phyloP scores from a whole-genome alignment of 1,140 invertebrate genomes.

The Diorhabda sublineata region DNA sequence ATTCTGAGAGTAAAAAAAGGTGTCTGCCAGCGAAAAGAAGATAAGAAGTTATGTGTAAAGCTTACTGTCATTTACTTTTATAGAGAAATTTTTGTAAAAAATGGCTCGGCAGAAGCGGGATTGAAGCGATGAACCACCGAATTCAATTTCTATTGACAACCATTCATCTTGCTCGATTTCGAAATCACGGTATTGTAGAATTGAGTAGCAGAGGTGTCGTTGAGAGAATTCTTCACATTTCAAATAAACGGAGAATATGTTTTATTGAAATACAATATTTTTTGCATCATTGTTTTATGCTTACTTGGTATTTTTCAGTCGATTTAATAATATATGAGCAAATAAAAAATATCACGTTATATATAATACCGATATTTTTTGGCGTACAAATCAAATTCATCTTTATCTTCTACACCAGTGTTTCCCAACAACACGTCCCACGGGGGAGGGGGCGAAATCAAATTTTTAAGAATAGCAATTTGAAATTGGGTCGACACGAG shows the following conservation, averaged over 20 bases:
- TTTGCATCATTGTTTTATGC: too few species aligned
- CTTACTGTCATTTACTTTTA: conserved; percentile 39
- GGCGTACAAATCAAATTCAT: too few species aligned
- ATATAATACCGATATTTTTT: too few species aligned
- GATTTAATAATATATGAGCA: too few species aligned
- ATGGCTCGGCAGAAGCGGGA: conserved; percentile 40
- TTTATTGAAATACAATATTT: not conserved
- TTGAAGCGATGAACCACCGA: conserved; percentile 55
- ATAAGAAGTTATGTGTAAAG: conserved; percentile 36
- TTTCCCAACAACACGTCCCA: too few species aligned
- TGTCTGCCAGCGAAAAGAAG: conserved; percentile 32
- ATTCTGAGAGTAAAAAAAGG: conserved; percentile 33
- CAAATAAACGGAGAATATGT: not conserved
- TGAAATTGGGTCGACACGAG: too few species aligned
- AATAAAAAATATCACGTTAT: too few species aligned
- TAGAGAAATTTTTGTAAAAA: conserved; percentile 40
- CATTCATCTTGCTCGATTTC: conserved; percentile 44
- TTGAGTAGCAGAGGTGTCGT: not conserved
- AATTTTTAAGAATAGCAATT: too few species aligned
- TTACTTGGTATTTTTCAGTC: too few species aligned
- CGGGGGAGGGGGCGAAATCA: too few species aligned
- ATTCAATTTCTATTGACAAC: conserved; percentile 56
- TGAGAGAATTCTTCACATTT: not conserved
- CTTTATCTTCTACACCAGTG: too few species aligned
- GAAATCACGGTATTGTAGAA: conserved; percentile 5